Base-by-base conservation (phyloP, 2,113 vertebrate genomes). In the Crypturellus undulatus region DNA sequence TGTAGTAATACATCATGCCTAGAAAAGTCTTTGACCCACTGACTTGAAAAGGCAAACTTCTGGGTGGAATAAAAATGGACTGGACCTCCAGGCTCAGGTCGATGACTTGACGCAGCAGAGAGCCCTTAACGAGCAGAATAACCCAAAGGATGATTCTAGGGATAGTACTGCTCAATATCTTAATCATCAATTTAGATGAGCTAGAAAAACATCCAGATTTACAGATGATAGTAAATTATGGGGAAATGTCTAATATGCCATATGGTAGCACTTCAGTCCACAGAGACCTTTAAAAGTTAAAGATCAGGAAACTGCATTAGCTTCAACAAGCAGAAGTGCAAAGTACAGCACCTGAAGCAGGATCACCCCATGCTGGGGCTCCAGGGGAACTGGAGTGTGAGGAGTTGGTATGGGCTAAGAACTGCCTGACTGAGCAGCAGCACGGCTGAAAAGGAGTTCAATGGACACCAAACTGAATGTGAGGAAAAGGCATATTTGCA, bases 31-130 rank as follows among this genome's bases (percentile, higher is more conserved):
- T 56, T 54, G 36, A 12, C 20, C 21, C 4, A 16, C 10, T 56
- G 0, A 18, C 30, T 47, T 43, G 30, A 77, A 70, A 56, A 10
- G 42, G 14, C 7, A 49, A 67, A 65, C 1, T 0, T 0, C 47
- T 19, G 54, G 2, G 5, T 62, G 19, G 15, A 62, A 47, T 18
- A 4, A 77, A 51, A 85, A 47, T 8, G 40, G 14, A 1, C 14
- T 71, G n/a, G 14, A 67, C 9, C 9, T 82, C 64, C 14, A 76
- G 20, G 24, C 20, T 93, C 43, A 65, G 32, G 34, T 28, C 40
- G 56, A 7, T 52, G 18, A 9, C 9, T 54, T 70, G 16, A 59
- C 7, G 59, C 17, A 47, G 8, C 20, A 49, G 4, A 4, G 2
- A 6, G 9, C 2, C 12, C 4, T 10, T 54, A 49, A 67, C 4